phyloP scores from a whole-genome alignment of 1,140 invertebrate species.

The Euglossa dilemma region DNA sequence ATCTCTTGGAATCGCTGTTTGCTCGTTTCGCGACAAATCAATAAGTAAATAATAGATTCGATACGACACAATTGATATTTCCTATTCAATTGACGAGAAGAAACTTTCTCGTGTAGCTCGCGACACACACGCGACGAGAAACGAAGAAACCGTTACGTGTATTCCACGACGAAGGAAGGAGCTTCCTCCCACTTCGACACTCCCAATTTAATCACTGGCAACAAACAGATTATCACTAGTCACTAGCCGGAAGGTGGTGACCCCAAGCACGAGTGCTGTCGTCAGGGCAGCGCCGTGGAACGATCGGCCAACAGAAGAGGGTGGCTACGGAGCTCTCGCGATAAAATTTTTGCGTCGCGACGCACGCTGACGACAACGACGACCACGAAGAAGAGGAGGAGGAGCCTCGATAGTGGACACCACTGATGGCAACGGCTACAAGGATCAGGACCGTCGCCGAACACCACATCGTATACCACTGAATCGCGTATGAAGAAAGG shows the following conservation, averaged over 20 bases:
- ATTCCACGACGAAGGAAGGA: slow-evolving; percentile 39
- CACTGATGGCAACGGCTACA: slow-evolving; percentile 68
- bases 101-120: slow-evolving; percentile 17
- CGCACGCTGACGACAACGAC: slow-evolving; percentile 44
- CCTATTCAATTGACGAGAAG: neutral
- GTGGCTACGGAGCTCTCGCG: slow-evolving; percentile 57
- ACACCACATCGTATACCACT: slow-evolving; percentile 77
- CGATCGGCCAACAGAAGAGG: slow-evolving; percentile 50
- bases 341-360: slow-evolving; percentile 65
- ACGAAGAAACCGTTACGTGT: slow-evolving; percentile 47
- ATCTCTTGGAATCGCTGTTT: slow-evolving; percentile 4
- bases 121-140: slow-evolving; percentile 31
- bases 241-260: slow-evolving; percentile 65
- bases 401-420: slow-evolving; percentile 66
- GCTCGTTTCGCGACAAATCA: slow-evolving; percentile 37
- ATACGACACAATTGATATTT: slow-evolving; percentile 26
- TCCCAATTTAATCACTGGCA: slow-evolving; percentile 59
- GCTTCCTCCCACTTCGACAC: slow-evolving; percentile 37
- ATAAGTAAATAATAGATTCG: slow-evolving; percentile 19
- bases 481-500: slow-evolving; percentile 62
- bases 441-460: slow-evolving; percentile 69
- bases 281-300: slow-evolving; percentile 57
- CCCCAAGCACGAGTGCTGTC: slow-evolving; percentile 65
- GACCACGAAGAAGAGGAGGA: slow-evolving; percentile 23
- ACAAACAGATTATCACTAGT: slow-evolving; percentile 68